Base-by-base conservation (phyloP, 1,140 invertebrate species). In the Zaprionus ghesquierei region DNA sequence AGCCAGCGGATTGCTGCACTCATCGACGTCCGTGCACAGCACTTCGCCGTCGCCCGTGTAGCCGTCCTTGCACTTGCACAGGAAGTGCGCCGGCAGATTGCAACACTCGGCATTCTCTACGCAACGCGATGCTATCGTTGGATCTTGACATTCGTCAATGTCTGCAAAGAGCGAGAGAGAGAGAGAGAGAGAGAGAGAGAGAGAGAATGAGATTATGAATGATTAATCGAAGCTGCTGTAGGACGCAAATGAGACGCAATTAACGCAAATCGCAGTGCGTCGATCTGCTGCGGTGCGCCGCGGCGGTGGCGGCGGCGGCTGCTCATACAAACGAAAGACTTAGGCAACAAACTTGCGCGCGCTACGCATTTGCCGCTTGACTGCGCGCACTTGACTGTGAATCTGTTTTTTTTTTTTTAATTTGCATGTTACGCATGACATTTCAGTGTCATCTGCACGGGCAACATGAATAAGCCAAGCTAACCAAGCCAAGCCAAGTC, bases 101-200 rank as follows among this genome's bases (percentile, higher is more conserved):
- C 97, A 98, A 92, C 98, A 98, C 92, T 98, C 97, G 9, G 97
- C 96, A 92, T 98, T 98, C 89, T 95, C 94, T 35, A 98, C 97
- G 93, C 98, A 98, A 82, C 96, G 94, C 29, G 95, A 94, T 46
- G 96, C 94, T 70, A 98, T 93, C 50, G 93, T 92, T 55, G 97
- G 97, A 93, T 97, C 96, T 84, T 96, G 95, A 92, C 98, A 98
- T 93, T 98, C 98, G 92, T 98, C 96, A 92, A 98, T 98, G 93
- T 98, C 98, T 98, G 92, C 25, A 92, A 92, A 70, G 5, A 38
- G 35, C 4, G 35, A 70, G 38, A 15, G 53, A 5, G 44, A 53
- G 5, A 55, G 5, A 38, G 35, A 38, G 35, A 70, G 31, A 8
- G 53, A 2, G 35, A 55, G 5, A 69, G 49, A 35, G 54, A 71